phyloP scores from a whole-genome alignment of 2,888 invertebrate genomes.

The Patella caerulea region DNA sequence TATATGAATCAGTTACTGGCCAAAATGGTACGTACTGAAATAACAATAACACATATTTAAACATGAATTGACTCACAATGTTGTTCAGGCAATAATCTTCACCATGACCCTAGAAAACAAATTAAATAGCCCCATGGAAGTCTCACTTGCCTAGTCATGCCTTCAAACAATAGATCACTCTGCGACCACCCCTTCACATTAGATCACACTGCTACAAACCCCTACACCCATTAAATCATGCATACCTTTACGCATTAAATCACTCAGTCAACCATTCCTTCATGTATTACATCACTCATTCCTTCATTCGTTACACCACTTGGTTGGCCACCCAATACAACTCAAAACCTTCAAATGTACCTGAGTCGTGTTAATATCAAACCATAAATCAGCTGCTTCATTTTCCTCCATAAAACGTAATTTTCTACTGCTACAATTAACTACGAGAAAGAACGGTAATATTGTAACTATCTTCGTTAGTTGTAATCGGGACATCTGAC shows the following conservation, averaged over 20 bases:
- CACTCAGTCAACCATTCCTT: background rate
- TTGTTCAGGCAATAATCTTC: too few relatives aligned
- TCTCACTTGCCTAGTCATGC: too few relatives aligned
- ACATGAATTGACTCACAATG: too few relatives aligned
- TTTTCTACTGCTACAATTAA: conserved; percentile 75
- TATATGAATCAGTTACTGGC: conserved; percentile 86
- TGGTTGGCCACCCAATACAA: background rate
- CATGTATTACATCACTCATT: background rate
- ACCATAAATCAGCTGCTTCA: conserved; percentile 87
- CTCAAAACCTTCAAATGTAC: conserved; percentile 67
- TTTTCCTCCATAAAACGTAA: conserved; percentile 87
- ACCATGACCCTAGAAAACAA: too few relatives aligned
- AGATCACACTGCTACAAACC: background rate
- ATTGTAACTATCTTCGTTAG: conserved; percentile 86
- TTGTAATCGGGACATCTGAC: conserved; percentile 80
- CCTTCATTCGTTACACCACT: background rate
- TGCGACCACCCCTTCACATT: background rate
- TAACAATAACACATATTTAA: conserved; percentile 6
- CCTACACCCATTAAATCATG: background rate
- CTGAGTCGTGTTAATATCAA: conserved; percentile 81
- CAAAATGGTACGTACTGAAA: conserved; percentile 79
- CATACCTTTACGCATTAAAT: background rate
- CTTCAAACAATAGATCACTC: background rate
- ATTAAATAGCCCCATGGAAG: too few relatives aligned
- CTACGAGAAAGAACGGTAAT: conserved; percentile 84